These are phyloP conservation scores for Nasonia longicornis DNA, from an alignment of 1,140 invertebrate genomes.

Conservation along the genomic window DNA sequence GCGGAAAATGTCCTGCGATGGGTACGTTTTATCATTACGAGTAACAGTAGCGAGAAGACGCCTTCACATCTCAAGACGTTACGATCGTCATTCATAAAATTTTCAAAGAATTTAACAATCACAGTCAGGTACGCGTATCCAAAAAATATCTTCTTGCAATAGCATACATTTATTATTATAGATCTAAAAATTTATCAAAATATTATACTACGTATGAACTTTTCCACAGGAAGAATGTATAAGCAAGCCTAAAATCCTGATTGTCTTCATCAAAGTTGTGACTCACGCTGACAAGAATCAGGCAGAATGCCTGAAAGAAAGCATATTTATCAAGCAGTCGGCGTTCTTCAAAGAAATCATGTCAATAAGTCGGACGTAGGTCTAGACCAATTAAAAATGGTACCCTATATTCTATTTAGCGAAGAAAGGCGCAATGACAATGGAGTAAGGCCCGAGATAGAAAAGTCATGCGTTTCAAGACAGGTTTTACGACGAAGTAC, in stretches of 20 bases:
- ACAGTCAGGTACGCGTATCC: too few species aligned
- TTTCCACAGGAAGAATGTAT: constrained; percentile 19
- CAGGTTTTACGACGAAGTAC: background rate
- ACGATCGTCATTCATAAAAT: too few species aligned
- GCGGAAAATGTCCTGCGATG: too few species aligned
- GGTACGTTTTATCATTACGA: too few species aligned
- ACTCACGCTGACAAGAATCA: constrained; percentile 35
- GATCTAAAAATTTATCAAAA: too few species aligned
- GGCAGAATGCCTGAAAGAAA: constrained; percentile 66
- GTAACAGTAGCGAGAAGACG: too few species aligned
- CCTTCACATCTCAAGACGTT: too few species aligned
- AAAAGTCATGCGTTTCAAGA: background rate
- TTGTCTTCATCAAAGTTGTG: too few species aligned
- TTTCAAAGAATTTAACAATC: too few species aligned
- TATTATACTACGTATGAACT: too few species aligned
- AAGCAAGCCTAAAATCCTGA: constrained; percentile 37
- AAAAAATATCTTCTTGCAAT: too few species aligned
- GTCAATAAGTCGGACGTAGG: constrained; percentile 56
- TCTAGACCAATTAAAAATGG: constrained; percentile 14
- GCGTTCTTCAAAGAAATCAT: constrained; percentile 65
- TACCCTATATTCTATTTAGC: constrained; percentile 7
- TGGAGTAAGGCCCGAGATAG: background rate
- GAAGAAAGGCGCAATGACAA: background rate
- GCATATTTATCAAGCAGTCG: constrained; percentile 69
- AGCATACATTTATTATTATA: too few species aligned